These are phyloP conservation scores for Stegophylla sp. DNA, from an alignment of 2,888 invertebrate species.

Conservation along the genomic window DNA sequence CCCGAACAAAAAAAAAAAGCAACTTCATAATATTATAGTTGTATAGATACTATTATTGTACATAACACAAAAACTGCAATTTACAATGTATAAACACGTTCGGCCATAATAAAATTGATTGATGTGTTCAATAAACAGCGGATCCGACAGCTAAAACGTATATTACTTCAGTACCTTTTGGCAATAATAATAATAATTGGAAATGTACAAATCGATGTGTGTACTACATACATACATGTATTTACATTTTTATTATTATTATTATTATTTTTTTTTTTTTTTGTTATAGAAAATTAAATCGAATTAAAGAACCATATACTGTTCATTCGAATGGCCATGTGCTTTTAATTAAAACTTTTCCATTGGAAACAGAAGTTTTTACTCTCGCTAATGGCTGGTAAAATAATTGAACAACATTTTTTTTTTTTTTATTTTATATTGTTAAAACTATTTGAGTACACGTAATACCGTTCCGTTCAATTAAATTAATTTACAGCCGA, in stretches of 20 bases:
- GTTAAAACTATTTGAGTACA: background rate
- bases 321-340: background rate
- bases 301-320: background rate
- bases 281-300: background rate
- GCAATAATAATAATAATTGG: background rate
- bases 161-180: background rate
- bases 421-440: background rate
- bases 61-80: background rate
- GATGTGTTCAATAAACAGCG: background rate
- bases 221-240: too few species aligned
- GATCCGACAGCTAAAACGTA: background rate
- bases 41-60: background rate
- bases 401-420: background rate
- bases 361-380: background rate
- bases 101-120: background rate
- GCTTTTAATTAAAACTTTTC: conserved; percentile 23
- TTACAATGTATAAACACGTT: background rate
- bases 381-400: background rate
- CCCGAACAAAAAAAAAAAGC: background rate
- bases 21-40: background rate
- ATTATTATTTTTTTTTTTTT: too few species aligned
- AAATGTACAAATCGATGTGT: background rate
- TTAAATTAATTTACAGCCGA: background rate
- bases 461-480: background rate
- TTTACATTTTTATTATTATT: background rate